phyloP scores from a whole-genome alignment of 2,113 vertebrate genomes.

The Zosterops japonicus region DNA sequence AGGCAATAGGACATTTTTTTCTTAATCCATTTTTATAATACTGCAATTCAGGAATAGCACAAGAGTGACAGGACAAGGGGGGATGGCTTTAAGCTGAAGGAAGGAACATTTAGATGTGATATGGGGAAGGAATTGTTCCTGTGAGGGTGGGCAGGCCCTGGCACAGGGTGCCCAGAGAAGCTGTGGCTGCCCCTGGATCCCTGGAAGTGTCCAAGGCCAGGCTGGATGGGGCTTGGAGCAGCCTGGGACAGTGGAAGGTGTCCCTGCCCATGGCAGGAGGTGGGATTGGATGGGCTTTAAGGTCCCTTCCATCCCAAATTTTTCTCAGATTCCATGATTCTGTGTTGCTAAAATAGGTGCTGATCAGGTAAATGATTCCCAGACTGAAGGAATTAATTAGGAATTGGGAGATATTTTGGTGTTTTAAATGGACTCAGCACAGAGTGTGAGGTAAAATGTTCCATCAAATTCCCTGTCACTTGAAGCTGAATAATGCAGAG shows the following conservation, averaged over 20 bases:
- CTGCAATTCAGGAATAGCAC: neutral
- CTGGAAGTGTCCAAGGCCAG: neutral
- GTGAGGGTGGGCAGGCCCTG: fast-evolving
- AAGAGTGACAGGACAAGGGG: neutral
- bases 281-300: fast-evolving
- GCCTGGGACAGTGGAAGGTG: fast-evolving
- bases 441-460: neutral
- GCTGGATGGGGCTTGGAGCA: fast-evolving
- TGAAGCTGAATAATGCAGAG: neutral
- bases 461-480: neutral
- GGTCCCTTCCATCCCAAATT: neutral
- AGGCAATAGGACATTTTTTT: neutral
- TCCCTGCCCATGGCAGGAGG: neutral
- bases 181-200: neutral
- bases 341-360: neutral
- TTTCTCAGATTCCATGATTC: neutral
- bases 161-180: neutral
- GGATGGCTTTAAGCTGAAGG: neutral
- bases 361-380: neutral
- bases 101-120: fast-evolving
- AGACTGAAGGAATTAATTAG: neutral
- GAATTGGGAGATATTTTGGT: neutral
- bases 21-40: neutral
- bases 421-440: neutral
- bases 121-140: fast-evolving